Evolutionary conservation across 1,140 invertebrate genomes (phyloP).

Genomic region (Formica selysi): DNA sequence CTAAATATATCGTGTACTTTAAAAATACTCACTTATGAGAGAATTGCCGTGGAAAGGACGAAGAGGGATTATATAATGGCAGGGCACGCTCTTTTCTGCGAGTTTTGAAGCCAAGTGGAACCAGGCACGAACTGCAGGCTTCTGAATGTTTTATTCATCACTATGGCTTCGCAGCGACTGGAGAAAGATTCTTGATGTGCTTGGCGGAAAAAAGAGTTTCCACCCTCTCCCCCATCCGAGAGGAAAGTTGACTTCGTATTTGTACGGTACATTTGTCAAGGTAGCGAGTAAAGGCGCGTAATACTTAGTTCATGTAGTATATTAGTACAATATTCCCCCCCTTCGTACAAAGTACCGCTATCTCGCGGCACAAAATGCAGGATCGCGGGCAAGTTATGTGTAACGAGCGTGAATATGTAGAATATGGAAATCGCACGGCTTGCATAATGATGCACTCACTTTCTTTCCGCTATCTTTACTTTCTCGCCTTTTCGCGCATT

Average conservation of each 20-base stretch:
- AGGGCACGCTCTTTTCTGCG: slow-evolving; percentile 50
- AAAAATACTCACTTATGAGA: slow-evolving; percentile 35
- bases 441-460: slow-evolving; percentile 68
- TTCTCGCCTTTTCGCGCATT: slow-evolving; percentile 60
- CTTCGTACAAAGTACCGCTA: slow-evolving; percentile 53
- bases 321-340: slow-evolving; percentile 59
- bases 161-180: slow-evolving; percentile 60
- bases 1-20: slow-evolving; percentile 25
- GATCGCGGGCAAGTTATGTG: slow-evolving; percentile 67
- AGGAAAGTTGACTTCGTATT: slow-evolving; percentile 60
- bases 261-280: slow-evolving; percentile 65
- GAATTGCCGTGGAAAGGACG: slow-evolving; percentile 36
- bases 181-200: slow-evolving; percentile 63
- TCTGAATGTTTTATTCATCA: slow-evolving; percentile 62
- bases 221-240: neutral
- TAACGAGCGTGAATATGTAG: slow-evolving; percentile 73
- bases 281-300: slow-evolving; percentile 33
- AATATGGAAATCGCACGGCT: slow-evolving; percentile 68
- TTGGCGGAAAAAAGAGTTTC: slow-evolving; percentile 30
- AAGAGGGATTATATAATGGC: slow-evolving; percentile 57
- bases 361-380: slow-evolving; percentile 68
- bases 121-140: slow-evolving; percentile 55
- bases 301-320: slow-evolving; percentile 48
- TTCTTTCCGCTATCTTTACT: slow-evolving; percentile 73
- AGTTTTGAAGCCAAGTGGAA: slow-evolving; percentile 61